Base-by-base conservation (phyloP, 2,888 invertebrate genomes). In the Andrena praecox region DNA sequence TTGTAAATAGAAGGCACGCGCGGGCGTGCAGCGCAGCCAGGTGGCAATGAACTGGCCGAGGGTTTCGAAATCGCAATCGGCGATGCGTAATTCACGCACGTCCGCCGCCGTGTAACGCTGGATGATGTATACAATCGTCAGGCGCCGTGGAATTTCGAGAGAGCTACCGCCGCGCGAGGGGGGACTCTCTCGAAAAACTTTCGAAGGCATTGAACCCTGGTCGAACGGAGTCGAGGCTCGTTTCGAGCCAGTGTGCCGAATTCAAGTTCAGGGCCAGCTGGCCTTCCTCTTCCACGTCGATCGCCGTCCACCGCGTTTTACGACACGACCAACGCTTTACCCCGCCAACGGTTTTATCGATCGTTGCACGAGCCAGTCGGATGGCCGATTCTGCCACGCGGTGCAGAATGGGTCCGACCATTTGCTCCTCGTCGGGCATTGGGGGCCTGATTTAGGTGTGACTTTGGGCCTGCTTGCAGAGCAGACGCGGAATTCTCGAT, bases 131-230 rank as follows among this genome's bases (percentile, higher is more conserved):
- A 75, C 59, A 64, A 62, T 42, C 64, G 69, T 10, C 73, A 67
- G 52, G 31, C 67, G 67, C 63, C 67, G 76, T 83, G 86, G 86
- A 91, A 90, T 91, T 92, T 92, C 88, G 91, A 90, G 92, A 91
- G 91, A 64, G 82, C 59, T 56, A 20, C 48, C 59, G 48, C 33
- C 35, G 78, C 42, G 16, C 42, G 42, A 72, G 77, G 73, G 68
- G 77, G 73, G 70, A 69, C 85, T 80, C 87, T 82, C 85, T 87
- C 85, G 87, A 87, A 80, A 68, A 92, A 92, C 92, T 92, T 92
- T 92, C 92, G 85, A 91, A 92, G 92, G 83, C 91, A 84, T 91
- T 92, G 92, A 91, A 91, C 91, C 85, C 73, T 60, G 78, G 56
- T 66, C 70, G 80, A 87, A 84, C 60, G 85, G 74, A 79, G 79